These are phyloP conservation scores for Steatocranus sp. DNA, from an alignment of 2,797 vertebrate species.

Conservation along the genomic window DNA sequence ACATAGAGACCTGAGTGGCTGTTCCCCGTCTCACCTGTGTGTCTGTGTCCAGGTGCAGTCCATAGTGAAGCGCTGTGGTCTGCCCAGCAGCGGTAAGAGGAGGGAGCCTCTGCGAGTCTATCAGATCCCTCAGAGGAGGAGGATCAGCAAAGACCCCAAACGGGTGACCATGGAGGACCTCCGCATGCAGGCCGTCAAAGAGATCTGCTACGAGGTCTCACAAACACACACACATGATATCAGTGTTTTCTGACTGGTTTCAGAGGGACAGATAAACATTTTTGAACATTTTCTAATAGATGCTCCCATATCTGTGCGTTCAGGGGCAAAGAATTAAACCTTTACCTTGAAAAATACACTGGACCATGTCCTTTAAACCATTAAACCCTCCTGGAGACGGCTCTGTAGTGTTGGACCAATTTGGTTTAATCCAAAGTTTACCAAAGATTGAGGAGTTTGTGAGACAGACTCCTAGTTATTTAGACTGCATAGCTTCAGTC, in stretches of 20 bases:
- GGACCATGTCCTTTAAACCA: background rate
- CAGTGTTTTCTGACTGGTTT: background rate
- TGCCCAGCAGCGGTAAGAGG: constrained; percentile 86
- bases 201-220: constrained; percentile 86
- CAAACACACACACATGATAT: background rate
- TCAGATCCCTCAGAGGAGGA: constrained; percentile 86
- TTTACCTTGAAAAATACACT: background rate
- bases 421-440: background rate
- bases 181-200: constrained; percentile 88
- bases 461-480: background rate
- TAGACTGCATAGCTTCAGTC: background rate
- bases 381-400: background rate
- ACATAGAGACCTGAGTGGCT: background rate
- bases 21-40: background rate
- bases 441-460: background rate
- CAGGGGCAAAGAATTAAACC: background rate
- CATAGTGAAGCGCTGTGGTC: constrained; percentile 85
- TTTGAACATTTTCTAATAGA: background rate
- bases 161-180: constrained; percentile 84
- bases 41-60: constrained; percentile 59
- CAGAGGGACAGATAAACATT: background rate
- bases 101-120: constrained; percentile 84
- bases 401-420: background rate
- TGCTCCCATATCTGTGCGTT: background rate
- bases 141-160: constrained; percentile 83